Evolutionary conservation across 2,888 invertebrate species (phyloP).

Genomic region (Choristoneura rosaceana): DNA sequence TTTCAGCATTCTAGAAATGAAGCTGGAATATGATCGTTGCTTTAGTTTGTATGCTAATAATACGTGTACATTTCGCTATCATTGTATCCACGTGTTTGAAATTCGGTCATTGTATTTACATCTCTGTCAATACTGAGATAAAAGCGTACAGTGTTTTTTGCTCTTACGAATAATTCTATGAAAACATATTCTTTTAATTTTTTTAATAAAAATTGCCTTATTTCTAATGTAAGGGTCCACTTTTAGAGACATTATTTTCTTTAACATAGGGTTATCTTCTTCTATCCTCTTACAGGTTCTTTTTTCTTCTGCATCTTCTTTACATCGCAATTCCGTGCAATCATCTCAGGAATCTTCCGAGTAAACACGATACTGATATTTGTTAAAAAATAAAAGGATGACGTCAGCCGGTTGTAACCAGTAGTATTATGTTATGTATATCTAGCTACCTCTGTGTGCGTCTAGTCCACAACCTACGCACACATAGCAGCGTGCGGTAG

Average conservation of each 20-base stretch:
- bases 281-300: neutral
- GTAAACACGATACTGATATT: conserved; percentile 6
- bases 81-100: too few relatives aligned
- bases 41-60: too few relatives aligned
- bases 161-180: too few relatives aligned
- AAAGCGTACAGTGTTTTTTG: too few relatives aligned
- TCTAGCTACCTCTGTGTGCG: conserved; percentile 9
- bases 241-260: neutral
- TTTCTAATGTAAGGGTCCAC: too few relatives aligned
- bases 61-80: too few relatives aligned
- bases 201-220: too few relatives aligned
- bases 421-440: conserved; percentile 11
- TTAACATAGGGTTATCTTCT: neutral
- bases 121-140: too few relatives aligned
- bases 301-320: neutral
- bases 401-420: conserved; percentile 14
- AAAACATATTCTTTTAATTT: too few relatives aligned
- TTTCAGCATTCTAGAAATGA: neutral
- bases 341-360: neutral
- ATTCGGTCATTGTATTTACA: too few relatives aligned
- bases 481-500: conserved; percentile 20
- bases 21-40: too few relatives aligned
- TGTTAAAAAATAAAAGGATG: conserved; percentile 6
- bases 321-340: neutral
- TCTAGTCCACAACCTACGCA: conserved; percentile 20